Base-by-base conservation (phyloP, 2,113 vertebrate species). In the Corvus hawaiiensis region DNA sequence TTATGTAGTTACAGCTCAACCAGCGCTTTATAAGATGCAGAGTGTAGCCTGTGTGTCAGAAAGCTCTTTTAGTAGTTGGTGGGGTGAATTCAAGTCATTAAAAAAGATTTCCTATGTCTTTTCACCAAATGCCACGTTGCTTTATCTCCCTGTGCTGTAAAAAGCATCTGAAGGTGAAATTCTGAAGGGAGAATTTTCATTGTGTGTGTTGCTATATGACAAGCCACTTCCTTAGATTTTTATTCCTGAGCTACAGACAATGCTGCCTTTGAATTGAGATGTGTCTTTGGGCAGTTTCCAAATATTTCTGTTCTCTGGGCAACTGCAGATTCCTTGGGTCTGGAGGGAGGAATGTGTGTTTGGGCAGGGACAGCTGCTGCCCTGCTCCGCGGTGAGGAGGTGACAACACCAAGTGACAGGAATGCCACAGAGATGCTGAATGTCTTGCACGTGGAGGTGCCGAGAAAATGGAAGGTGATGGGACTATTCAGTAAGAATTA, bases 321-420 rank as follows among this genome's bases (percentile, higher is more conserved):
- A 90, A 8, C 59, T 84, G 93, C 48, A 33, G 83, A 64, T 81
- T 89, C 48, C 79, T 7, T 4, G 28, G 73, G 71, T 27, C 63
- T 41, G 71, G 28, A 55, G 62, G 67, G 12, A 81, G 95, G 84
- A 64, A 23, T 46, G 56, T n/a, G 30, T 27, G 2, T 15, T 21
- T 21, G 26, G 69, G 74, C 75, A 66, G 74, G 9, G 63, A 15
- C 78, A 91, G 90, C 94, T 91, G 87, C 56, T 6, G 8, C 0
- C 7, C 80, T 27, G 4, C 28, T 52, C 77, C 52, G 74, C 35
- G 2, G 2, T 4, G 11, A 8, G 73, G 46, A 72, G 84, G 81
- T 11, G 17, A 48, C 37, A 4, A 0, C 16, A 2, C 1, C 51
- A 15, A 5, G 24, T 15, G 2, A 11, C 39, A 51, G 41, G 21